These are phyloP conservation scores for Macrophya annulata DNA, from an alignment of 2,888 invertebrate genomes.

Conservation along the genomic window DNA sequence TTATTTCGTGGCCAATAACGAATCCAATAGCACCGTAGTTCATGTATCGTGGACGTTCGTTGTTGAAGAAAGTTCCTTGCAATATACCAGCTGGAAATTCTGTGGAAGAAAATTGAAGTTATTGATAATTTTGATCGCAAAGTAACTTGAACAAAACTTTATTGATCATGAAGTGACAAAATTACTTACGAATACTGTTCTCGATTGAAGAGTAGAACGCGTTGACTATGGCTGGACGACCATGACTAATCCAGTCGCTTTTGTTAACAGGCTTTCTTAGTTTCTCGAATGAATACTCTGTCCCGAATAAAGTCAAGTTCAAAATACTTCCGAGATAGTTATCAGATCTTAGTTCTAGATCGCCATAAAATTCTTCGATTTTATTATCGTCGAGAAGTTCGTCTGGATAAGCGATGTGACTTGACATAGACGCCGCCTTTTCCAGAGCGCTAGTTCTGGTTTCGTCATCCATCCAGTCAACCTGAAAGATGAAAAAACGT, in stretches of 20 bases:
- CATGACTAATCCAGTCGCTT: conserved; percentile 81
- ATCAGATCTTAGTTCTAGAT: conserved; percentile 78
- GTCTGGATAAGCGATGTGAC: conserved; percentile 96
- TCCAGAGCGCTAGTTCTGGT: conserved; percentile 89
- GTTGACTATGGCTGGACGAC: conserved; percentile 81
- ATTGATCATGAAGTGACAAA: conserved; percentile 56
- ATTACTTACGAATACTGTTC: conserved; percentile 81
- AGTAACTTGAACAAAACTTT: conserved; percentile 63
- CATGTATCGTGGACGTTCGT: conserved; percentile 94
- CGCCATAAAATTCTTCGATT: conserved; percentile 88
- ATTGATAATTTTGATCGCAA: too few species aligned
- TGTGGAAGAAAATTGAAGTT: conserved; percentile 75
- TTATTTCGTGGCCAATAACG: conserved; percentile 96
- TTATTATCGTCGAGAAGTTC: conserved; percentile 92
- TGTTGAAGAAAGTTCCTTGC: conserved; percentile 95
- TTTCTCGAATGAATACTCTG: conserved; percentile 80
- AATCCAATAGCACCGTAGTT: conserved; percentile 96
- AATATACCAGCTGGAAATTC: conserved; percentile 97
- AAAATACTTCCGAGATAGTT: conserved; percentile 80
- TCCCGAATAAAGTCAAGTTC: conserved; percentile 80
- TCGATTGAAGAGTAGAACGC: conserved; percentile 82
- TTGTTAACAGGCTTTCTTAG: conserved; percentile 81
- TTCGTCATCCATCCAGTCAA: conserved; percentile 96
- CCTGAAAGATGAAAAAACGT: conserved; percentile 61
- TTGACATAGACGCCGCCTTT: conserved; percentile 91